Base-by-base conservation (phyloP, 1,140 invertebrate genomes). In the Danaus melanippus region DNA sequence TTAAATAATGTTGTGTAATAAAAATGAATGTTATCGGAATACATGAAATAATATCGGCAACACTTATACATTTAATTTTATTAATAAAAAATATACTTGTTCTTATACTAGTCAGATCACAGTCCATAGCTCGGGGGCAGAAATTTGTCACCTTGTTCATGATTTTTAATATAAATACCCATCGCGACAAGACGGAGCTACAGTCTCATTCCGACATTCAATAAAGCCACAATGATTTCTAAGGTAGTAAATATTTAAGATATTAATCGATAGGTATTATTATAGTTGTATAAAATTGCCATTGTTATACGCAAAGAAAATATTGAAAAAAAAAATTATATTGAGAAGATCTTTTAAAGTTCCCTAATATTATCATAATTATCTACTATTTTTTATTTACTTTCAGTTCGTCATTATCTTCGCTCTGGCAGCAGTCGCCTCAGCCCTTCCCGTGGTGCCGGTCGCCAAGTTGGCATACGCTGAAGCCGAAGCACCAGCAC, bases 401-500 rank as follows among this genome's bases (percentile, higher is more conserved):
- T 74, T 74, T 9, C 69, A 84, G 80, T 79, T 73, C 64, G 43
- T 81, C 43, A 60, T 70, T 12, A 46, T 84, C 52, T 67, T 81
- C 10, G 69, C 62, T 47, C 51, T 81, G 60, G 75, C 71, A 39
- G 78, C 69, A 8, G 72, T 67, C 3, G 78, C 74, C 2, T 71
- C 67, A 2, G 76, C 78, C 10, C 70, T 69, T 8, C 47, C 79
- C 42, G 74, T 32, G 21, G 21, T 71, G 8, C 73, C 74, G 8
- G 60, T 71, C 10, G 66, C 66, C 32, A 68, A 70, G 40, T 51
- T 74, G 6, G 76, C 64, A 0, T 80, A 84, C 64, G 74, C 72
- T 9, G 88, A 88, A 60, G 73, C 79, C 11, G 87, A 89, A 62
- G 86, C 88, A 42, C 89, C 90, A 10, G 90, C 91, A 6, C 89